Conservation (phyloP, 2,797 vertebrate genomes). For the Tadarida brasiliensis region DNA sequence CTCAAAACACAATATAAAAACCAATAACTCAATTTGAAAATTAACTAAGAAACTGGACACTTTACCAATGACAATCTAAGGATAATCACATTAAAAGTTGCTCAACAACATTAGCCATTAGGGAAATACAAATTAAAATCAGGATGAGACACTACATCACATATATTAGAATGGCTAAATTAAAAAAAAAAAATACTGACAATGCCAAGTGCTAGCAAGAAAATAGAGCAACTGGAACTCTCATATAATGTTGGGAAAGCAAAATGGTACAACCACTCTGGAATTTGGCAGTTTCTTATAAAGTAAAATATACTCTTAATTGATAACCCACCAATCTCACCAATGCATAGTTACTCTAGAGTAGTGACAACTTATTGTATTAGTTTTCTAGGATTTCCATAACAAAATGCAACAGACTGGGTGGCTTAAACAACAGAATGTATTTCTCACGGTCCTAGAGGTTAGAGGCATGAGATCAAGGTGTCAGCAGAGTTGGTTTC, state of each 20-base stretch:
- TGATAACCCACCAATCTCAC: not conserved
- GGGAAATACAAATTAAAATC: not conserved
- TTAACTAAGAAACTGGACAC: not conserved
- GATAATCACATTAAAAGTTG: not conserved
- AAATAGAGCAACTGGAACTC: not conserved
- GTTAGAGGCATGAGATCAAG: not conserved
- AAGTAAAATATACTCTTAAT: not conserved
- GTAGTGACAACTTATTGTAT: not conserved
- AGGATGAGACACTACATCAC: not conserved
- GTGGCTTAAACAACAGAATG: not conserved
- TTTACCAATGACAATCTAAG: not conserved
- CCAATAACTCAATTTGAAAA: not conserved
- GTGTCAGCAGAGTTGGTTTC: not conserved
- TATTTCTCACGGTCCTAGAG: not conserved
- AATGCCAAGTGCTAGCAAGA: not conserved
- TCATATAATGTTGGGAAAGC: not conserved
- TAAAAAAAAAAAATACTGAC: not conserved
- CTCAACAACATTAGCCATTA: not conserved
- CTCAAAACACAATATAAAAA: conserved; percentile 26
- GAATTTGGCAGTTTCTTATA: not conserved
- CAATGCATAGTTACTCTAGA: not conserved
- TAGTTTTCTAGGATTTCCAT: not conserved
- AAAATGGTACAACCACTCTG: not conserved
- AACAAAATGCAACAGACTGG: not conserved
- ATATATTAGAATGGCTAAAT: not conserved